Conservation (phyloP, 2,888 invertebrate genomes). For the Drosophila koepferae region DNA sequence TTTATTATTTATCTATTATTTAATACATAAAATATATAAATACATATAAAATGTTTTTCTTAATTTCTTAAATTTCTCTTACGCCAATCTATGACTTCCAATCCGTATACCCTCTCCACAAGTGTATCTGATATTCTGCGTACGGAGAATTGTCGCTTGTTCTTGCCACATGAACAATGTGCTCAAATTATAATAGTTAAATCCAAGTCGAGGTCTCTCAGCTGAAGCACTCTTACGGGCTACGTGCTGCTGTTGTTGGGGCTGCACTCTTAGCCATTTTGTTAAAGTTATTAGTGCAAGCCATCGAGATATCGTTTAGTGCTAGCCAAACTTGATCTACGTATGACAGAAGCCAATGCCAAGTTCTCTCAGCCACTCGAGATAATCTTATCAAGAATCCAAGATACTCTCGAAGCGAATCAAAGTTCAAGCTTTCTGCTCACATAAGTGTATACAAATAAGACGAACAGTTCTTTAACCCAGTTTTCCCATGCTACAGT, state of each 20-base stretch:
- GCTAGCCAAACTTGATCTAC: constrained; percentile 4
- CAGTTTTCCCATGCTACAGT: not conserved
- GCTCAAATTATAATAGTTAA: constrained; percentile 6
- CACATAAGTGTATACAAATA: not conserved
- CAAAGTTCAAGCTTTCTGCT: constrained; percentile 1
- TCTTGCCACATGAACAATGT: constrained; percentile 8
- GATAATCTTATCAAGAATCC: not conserved
- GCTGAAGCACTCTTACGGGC: constrained; percentile 4
- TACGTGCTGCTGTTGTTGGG: not conserved
- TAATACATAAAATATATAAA: no score
- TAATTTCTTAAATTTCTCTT: not conserved
- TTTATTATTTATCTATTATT: no score
- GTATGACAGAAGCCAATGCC: constrained; percentile 3
- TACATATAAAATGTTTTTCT: no score
- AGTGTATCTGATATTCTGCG: not conserved
- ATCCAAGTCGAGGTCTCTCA: constrained; percentile 9
- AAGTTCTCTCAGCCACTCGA: not conserved
- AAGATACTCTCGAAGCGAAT: not conserved
- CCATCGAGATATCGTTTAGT: not conserved
- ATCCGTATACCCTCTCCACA: not conserved
- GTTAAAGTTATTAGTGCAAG: not conserved
- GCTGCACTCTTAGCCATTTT: not conserved
- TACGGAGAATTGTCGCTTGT: not conserved
- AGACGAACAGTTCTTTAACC: not conserved
- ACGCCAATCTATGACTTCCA: not conserved